Evolutionary conservation across 1,140 invertebrate species (phyloP).

Genomic region (Asbolus verrucosus): DNA sequence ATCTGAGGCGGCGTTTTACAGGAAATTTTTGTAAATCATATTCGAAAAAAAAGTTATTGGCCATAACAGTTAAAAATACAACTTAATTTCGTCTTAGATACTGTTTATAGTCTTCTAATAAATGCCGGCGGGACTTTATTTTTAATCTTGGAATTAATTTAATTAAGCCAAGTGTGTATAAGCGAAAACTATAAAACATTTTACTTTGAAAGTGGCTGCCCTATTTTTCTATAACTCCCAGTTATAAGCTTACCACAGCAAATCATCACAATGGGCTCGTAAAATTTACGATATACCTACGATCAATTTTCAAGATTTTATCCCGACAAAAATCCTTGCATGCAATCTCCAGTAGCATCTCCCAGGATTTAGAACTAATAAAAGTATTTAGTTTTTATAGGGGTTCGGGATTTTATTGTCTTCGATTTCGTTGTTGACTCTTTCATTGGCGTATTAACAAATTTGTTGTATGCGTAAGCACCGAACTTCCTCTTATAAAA

Average conservation of each 20-base stretch:
- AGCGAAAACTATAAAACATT: too few species aligned
- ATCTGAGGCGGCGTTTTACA: too few species aligned
- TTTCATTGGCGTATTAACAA: constrained; percentile 13
- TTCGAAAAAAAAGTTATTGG: too few species aligned
- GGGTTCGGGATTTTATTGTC: not conserved
- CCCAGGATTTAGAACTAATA: constrained; percentile 10
- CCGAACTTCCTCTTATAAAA: not conserved
- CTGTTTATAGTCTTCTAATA: too few species aligned
- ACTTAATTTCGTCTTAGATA: too few species aligned
- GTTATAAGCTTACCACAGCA: constrained; percentile 8
- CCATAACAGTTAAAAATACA: too few species aligned
- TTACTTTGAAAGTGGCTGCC: not conserved
- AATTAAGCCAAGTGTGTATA: too few species aligned
- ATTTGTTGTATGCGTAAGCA: not conserved
- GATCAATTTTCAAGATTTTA: constrained; percentile 9
- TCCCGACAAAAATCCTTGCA: not conserved
- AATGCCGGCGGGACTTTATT: too few species aligned
- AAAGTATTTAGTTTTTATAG: constrained; percentile 17
- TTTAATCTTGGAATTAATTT: too few species aligned
- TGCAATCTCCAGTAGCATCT: not conserved
- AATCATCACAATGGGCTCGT: constrained; percentile 11
- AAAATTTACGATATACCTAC: constrained; percentile 26
- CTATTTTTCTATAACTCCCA: not conserved
- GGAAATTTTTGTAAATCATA: too few species aligned
- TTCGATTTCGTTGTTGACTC: not conserved